phyloP scores from a whole-genome alignment of 2,797 vertebrate species.

The Coluber constrictor region DNA sequence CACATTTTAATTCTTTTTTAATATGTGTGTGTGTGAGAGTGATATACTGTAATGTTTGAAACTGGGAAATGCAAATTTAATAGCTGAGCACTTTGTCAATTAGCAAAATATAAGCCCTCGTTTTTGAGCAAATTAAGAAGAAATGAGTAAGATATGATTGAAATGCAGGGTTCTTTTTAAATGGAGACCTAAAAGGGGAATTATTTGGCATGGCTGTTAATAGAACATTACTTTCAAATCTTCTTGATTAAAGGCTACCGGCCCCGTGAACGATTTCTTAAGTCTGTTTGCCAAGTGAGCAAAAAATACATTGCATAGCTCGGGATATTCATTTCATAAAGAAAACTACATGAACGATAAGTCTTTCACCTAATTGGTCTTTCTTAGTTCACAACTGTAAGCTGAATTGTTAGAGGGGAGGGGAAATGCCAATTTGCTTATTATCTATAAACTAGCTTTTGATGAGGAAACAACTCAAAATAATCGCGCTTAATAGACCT shows the following conservation, averaged over 20 bases:
- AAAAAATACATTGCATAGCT: not conserved
- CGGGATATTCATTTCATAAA: not conserved
- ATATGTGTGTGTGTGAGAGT: not conserved
- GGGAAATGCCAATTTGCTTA: not conserved
- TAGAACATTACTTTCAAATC: constrained; percentile 2
- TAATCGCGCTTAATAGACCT: not conserved
- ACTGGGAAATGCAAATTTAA: not conserved
- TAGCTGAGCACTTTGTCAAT: not conserved
- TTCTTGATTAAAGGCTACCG: constrained; percentile 9
- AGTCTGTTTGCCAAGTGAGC: not conserved
- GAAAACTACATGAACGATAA: not conserved
- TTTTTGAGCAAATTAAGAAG: constrained; percentile 6
- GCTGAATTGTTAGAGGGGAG: not conserved
- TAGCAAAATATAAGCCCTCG: not conserved
- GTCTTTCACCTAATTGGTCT: not conserved
- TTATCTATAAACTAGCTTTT: not conserved
- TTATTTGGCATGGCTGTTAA: constrained; percentile 23
- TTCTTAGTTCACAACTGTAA: not conserved
- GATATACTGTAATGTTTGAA: not conserved
- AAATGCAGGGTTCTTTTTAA: constrained; percentile 10
- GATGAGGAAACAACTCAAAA: not conserved
- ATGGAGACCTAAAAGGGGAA: not conserved
- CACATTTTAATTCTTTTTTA: not conserved
- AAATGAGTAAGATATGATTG: not conserved
- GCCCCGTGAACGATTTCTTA: constrained; percentile 1